A percentile compares a stretch with the other conserved stretches of the same genome.
Evolutionary conservation across 2,888 invertebrate genomes (phyloP).

Genomic region (Drosophila kuntzei): DNA sequence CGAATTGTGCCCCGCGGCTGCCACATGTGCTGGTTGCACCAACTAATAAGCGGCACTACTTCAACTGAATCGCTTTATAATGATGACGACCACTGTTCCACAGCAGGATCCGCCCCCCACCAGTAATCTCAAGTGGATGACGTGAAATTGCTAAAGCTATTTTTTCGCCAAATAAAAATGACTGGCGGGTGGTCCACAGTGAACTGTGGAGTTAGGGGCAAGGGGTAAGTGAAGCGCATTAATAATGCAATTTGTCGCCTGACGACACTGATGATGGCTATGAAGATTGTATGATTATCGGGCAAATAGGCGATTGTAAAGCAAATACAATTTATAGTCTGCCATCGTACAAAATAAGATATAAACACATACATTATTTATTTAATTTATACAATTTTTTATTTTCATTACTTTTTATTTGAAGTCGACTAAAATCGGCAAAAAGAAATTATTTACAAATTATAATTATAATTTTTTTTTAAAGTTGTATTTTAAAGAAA

Average conservation of each 20-base stretch:
- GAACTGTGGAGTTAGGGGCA: background rate
- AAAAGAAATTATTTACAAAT: no score
- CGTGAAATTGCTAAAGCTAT: slow-evolving; percentile 59
- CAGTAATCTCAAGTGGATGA: slow-evolving; percentile 64
- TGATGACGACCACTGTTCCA: slow-evolving; percentile 51
- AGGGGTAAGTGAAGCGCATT: slow-evolving; percentile 35
- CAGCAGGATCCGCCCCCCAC: slow-evolving; percentile 5
- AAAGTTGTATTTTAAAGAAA: no score
- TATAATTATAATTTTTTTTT: no score
- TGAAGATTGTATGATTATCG: background rate
- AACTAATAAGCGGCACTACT: slow-evolving; percentile 66
- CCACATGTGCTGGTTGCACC: slow-evolving; percentile 70
- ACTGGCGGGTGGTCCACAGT: slow-evolving; percentile 33
- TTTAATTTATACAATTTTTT: no score
- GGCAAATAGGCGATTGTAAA: background rate
- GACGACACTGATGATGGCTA: slow-evolving; percentile 23
- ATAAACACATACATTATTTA: no score
- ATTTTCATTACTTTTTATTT: no score
- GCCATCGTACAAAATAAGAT: background rate
- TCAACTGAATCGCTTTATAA: slow-evolving; percentile 49
- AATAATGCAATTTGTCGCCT: slow-evolving; percentile 67
- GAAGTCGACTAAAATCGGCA: no score
- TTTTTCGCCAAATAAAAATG: slow-evolving; percentile 21
- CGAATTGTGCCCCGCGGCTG: slow-evolving; percentile 77
- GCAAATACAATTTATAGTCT: background rate